Percentiles rank a stretch among this genome's conserved stretches.
phyloP scores from a whole-genome alignment of 2,113 vertebrate genomes.

The Ictalurus punctatus region DNA sequence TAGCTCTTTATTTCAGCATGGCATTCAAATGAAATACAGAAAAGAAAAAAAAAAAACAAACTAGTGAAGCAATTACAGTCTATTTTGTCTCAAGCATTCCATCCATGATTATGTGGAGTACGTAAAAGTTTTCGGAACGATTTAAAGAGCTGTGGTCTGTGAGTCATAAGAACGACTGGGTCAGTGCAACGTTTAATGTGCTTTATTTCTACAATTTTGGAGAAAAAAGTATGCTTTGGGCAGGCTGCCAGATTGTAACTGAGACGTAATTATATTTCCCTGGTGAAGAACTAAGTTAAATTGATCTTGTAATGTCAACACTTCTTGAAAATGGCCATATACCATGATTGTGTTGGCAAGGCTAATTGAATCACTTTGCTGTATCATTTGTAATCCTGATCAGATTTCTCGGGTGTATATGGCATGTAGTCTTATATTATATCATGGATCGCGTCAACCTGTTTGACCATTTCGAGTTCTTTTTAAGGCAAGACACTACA shows the following conservation, averaged over 20 bases:
- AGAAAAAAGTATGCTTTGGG: constrained; percentile 10
- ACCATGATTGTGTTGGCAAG: constrained; percentile 7
- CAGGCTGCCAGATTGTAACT: constrained; percentile 10
- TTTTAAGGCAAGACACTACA: neutral
- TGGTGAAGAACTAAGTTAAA: constrained; percentile 38
- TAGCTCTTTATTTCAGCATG: constrained; percentile 7
- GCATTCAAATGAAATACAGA: neutral
- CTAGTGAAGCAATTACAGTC: neutral
- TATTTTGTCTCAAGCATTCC: neutral
- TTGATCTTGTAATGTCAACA: constrained; percentile 36
- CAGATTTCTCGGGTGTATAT: constrained; percentile 7
- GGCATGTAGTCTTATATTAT: neutral
- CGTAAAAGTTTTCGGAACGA: constrained; percentile 7
- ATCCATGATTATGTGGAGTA: neutral
- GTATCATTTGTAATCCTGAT: neutral
- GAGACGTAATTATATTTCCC: constrained; percentile 40
- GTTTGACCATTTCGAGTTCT: neutral
- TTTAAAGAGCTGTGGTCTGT: neutral
- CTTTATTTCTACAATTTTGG: constrained; percentile 14
- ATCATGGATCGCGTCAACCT: neutral
- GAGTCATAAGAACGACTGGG: constrained; percentile 28
- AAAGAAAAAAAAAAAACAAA: neutral
- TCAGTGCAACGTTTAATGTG: constrained; percentile 20
- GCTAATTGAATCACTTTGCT: constrained; percentile 10
- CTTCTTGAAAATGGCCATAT: constrained; percentile 10